A percentile compares a stretch with the other conserved stretches of the same genome.
Evolutionary conservation across 2,113 vertebrate genomes (phyloP).

Genomic region (Isichthys henryi): DNA sequence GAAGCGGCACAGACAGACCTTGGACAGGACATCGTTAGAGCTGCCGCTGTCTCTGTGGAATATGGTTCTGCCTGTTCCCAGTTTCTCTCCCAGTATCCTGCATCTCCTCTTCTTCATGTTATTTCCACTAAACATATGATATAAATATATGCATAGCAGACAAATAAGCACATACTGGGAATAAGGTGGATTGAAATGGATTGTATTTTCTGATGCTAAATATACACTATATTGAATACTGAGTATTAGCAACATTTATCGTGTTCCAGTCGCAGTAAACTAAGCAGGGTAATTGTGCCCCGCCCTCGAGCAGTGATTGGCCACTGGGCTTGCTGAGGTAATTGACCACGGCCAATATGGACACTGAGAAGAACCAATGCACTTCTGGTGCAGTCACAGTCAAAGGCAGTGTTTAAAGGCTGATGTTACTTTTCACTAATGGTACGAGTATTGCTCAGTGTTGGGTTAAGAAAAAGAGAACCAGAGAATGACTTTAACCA

Average conservation of each 20-base stretch:
- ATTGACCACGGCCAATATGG: not conserved
- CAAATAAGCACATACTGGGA: not conserved
- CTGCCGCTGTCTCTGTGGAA: not conserved
- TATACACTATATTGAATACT: not conserved
- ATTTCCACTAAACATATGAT: not conserved
- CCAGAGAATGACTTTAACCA: not conserved
- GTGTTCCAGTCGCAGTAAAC: not conserved
- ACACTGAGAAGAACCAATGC: not conserved
- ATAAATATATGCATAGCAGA: not conserved
- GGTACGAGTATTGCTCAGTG: too few species aligned
- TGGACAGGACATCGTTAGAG: not conserved
- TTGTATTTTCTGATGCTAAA: not conserved
- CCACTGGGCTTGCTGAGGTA: not conserved
- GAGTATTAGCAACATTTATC: not conserved
- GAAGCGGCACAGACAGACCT: slow-evolving; percentile 28
- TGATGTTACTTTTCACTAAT: too few species aligned
- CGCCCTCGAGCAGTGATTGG: not conserved
- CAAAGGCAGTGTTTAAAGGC: not conserved
- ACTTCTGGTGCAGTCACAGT: not conserved
- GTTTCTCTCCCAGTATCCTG: not conserved
- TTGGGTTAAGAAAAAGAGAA: not conserved
- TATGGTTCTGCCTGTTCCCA: not conserved
- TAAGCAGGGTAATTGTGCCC: not conserved
- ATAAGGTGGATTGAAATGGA: not conserved
- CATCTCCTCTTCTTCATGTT: not conserved